Percentiles rank a stretch among this genome's conserved stretches.
Conservation (phyloP, 2,797 vertebrate species). For the Tiaroga cobitis region DNA sequence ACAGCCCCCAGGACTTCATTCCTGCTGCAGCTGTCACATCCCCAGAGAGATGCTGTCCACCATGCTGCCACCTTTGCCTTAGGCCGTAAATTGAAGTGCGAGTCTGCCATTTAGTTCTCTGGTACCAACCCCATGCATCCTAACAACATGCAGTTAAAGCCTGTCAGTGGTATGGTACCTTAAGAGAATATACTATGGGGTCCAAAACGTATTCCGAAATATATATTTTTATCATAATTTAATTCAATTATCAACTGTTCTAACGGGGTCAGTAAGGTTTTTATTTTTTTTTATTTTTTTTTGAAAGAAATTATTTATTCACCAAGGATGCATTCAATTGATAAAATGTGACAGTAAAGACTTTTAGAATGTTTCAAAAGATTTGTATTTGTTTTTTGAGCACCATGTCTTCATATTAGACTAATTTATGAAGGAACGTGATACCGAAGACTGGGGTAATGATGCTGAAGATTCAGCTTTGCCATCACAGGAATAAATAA, state of each 20-base stretch:
- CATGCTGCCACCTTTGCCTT: neutral
- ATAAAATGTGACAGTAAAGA: too few species aligned
- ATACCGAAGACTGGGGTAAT: neutral
- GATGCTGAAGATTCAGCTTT: neutral
- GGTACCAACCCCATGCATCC: conserved; percentile 5
- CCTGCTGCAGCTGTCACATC: conserved; percentile 37
- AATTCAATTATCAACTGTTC: neutral
- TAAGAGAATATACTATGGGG: neutral
- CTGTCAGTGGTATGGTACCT: neutral
- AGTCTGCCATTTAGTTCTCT: conserved; percentile 20
- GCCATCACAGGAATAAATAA: neutral
- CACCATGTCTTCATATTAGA: neutral
- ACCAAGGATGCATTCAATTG: too few species aligned
- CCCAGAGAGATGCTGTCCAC: conserved; percentile 16
- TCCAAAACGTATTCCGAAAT: too few species aligned
- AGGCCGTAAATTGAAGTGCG: neutral
- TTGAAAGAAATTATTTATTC: too few species aligned
- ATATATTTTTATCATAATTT: neutral
- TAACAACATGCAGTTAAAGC: neutral
- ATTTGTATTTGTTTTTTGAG: neutral
- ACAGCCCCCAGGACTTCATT: conserved; percentile 43
- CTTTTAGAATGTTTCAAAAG: too few species aligned
- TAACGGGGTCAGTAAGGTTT: too few species aligned
- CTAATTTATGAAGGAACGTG: neutral
- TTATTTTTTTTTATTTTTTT: too few species aligned